Base-by-base conservation (phyloP, 1,140 invertebrate species). In the Ceratosolen solmsi region DNA sequence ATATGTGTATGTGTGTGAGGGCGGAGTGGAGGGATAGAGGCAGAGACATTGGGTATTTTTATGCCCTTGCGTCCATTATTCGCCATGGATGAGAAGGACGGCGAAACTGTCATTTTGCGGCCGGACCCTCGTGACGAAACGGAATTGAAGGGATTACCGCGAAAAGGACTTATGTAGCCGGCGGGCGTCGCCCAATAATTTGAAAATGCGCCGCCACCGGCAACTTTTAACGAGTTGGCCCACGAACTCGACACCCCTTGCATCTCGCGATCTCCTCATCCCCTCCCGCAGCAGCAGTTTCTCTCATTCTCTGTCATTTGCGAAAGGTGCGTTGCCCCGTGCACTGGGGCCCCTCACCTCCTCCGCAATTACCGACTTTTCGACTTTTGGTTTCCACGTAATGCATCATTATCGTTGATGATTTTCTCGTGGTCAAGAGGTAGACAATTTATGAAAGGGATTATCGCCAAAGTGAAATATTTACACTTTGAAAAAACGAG, bases 81-180 rank as follows among this genome's bases (percentile, higher is more conserved):
- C 58, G 68, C 36, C 41, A 13, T 36, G 76, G 63, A 68, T 36
- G 60, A 41, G 9, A 11, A 15, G 51, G 15, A 68, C 46, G 20
- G 51, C 27, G 20, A 76, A 79, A 77, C 73, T 77, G 80, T 82
- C 73, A 77, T 82, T 82, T 82, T 82, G 80, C 49, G 74, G 80
- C 54, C 22, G 22, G 17, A 2, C n/a, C 33, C 56, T 74, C 79
- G 79, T 51, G 80, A 81, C 80, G 75, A 70, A 76, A 70, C 51
- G 72, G 58, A 75, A 81, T 81, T 81, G 72, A 76, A 76, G 73
- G 49, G 72, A 76, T 60, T 75, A 82, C 80, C 63, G 22, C 73
- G 80, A 82, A 82, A 72, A 49, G 27, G 3, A 3, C 25, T 60
- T 51, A 15, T 11, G 11, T 13, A 7, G n/a, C 41, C n/a, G 30